These are phyloP conservation scores for Dryas iulia DNA, from an alignment of 1,140 invertebrate species.

Conservation along the genomic window DNA sequence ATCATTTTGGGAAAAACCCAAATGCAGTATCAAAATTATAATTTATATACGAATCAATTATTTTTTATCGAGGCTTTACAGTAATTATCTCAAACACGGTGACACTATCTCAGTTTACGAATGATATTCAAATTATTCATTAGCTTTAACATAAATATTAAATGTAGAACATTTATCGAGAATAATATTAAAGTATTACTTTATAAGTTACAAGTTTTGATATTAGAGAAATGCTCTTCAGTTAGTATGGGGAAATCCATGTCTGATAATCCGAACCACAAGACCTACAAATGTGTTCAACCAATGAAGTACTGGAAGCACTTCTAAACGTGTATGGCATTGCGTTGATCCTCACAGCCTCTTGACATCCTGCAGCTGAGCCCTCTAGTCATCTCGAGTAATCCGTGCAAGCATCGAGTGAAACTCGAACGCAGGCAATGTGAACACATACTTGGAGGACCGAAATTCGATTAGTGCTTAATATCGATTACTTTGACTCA, in stretches of 20 bases:
- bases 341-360: slow-evolving; percentile 27
- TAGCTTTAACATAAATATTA: not conserved
- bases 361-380: slow-evolving; percentile 54
- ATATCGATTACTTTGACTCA: slow-evolving; percentile 34
- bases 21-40: not conserved
- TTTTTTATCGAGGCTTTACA: not conserved
- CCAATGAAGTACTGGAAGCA: slow-evolving; percentile 14
- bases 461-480: slow-evolving; percentile 69
- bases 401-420: slow-evolving; percentile 55
- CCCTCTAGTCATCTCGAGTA: slow-evolving; percentile 50
- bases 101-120: not conserved
- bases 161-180: not conserved
- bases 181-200: not conserved
- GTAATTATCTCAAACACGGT: not conserved
- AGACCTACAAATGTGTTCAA: slow-evolving; percentile 10
- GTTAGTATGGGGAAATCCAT: too few species aligned
- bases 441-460: slow-evolving; percentile 59
- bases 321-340: slow-evolving; percentile 21
- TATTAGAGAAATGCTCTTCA: not conserved
- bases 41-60: not conserved
- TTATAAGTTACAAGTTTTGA: not conserved
- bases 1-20: not conserved
- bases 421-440: slow-evolving; percentile 55
- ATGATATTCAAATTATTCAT: not conserved
- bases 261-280: slow-evolving; percentile 12